A percentile compares a stretch with the other conserved stretches of the same genome.
These are phyloP conservation scores for Tinamus guttatus DNA, from an alignment of 2,113 vertebrate species.

Conservation along the genomic window DNA sequence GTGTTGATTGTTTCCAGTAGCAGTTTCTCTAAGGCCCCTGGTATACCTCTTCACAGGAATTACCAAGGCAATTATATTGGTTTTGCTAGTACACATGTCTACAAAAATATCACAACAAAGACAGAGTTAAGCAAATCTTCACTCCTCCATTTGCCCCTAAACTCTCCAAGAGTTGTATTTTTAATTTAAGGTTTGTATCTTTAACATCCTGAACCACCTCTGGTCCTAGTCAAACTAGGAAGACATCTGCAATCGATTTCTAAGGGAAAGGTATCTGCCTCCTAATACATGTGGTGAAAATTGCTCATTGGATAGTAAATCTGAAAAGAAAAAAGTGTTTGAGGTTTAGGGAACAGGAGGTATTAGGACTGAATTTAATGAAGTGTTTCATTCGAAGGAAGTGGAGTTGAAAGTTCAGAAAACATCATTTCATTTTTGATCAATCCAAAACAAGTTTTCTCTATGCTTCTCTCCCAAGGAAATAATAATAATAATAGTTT, in stretches of 20 bases:
- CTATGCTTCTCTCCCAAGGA: neutral
- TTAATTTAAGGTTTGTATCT: neutral
- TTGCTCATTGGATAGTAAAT: neutral
- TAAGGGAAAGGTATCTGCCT: neutral
- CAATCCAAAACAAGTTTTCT: neutral
- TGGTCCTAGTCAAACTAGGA: neutral
- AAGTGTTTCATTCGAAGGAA: neutral
- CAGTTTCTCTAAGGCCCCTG: neutral
- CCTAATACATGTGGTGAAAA: neutral
- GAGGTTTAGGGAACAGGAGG: neutral
- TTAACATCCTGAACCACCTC: neutral
- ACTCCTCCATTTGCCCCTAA: neutral
- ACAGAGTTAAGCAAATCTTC: neutral
- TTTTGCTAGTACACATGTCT: neutral
- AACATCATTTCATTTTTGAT: neutral
- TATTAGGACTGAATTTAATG: neutral
- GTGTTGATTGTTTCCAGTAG: neutral
- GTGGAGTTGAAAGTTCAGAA: neutral
- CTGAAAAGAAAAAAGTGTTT: neutral
- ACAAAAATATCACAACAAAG: neutral
- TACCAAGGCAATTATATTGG: neutral
- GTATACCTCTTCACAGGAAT: neutral
- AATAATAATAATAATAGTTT: rapidly evolving
- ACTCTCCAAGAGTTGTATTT: neutral
- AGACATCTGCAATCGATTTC: neutral